Evolutionary conservation across 2,888 invertebrate species (phyloP).

Genomic region (Philopedon plagiatum): DNA sequence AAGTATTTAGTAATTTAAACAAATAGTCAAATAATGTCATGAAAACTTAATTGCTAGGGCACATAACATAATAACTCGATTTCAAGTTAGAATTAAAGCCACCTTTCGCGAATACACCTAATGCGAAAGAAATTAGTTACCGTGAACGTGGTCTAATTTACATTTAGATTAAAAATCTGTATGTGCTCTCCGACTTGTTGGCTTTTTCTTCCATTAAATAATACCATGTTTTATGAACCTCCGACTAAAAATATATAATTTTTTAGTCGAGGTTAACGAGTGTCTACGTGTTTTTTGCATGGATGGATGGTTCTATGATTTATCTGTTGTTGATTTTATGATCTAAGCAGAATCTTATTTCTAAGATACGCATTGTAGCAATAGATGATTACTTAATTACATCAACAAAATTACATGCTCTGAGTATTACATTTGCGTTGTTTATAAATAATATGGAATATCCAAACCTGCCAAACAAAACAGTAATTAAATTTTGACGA

Average conservation of each 20-base stretch:
- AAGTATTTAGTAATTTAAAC: not conserved
- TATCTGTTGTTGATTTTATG: slow-evolving; percentile 1
- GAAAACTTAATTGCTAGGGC: not conserved
- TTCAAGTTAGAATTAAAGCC: slow-evolving; percentile 8
- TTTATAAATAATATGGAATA: too few relatives aligned
- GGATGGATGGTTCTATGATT: not conserved
- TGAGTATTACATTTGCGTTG: too few relatives aligned
- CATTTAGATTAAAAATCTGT: slow-evolving; percentile 29
- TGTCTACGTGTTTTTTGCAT: not conserved
- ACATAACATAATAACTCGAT: not conserved
- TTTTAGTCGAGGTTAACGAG: slow-evolving; percentile 3
- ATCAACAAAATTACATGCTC: too few relatives aligned
- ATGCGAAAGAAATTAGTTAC: slow-evolving; percentile 18
- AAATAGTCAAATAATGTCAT: not conserved
- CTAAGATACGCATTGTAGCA: too few relatives aligned
- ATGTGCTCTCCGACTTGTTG: slow-evolving; percentile 8
- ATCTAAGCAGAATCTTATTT: too few relatives aligned
- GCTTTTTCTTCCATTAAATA: slow-evolving; percentile 14
- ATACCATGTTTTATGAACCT: slow-evolving; percentile 9
- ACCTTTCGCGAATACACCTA: slow-evolving; percentile 17
- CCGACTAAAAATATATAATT: slow-evolving; percentile 14
- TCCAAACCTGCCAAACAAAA: too few relatives aligned
- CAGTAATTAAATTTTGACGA: too few relatives aligned
- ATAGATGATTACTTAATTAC: too few relatives aligned
- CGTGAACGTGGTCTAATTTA: slow-evolving; percentile 9